A percentile compares a stretch with the other conserved stretches of the same genome.
These are phyloP conservation scores for Macroteleia sp. DNA, from an alignment of 2,888 invertebrate species.

Conservation along the genomic window DNA sequence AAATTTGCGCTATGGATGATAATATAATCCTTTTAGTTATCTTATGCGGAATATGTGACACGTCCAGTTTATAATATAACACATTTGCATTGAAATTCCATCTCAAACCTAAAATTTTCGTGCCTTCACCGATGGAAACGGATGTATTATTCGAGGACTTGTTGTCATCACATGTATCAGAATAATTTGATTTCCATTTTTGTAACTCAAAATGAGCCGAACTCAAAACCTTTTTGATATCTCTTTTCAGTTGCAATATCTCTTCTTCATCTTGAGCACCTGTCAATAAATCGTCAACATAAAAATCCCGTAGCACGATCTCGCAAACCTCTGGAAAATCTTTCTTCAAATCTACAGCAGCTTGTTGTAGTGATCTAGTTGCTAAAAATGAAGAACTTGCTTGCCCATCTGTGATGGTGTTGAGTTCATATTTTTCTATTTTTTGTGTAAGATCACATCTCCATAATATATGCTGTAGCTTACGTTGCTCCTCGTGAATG, in stretches of 20 bases:
- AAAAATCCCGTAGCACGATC: not conserved
- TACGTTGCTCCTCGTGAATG: slow-evolving; percentile 52
- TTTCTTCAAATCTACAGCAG: slow-evolving; percentile 21
- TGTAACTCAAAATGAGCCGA: not conserved
- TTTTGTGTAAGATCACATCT: slow-evolving; percentile 26
- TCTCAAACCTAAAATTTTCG: not conserved
- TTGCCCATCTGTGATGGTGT: slow-evolving; percentile 50
- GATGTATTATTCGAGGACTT: not conserved
- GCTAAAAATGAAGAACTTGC: slow-evolving; percentile 67
- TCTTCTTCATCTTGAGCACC: not conserved
- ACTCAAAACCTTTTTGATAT: not conserved
- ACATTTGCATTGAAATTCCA: no score
- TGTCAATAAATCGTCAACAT: not conserved
- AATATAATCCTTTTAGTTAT: no score
- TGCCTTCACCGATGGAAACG: not conserved
- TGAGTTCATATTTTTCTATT: slow-evolving; percentile 50
- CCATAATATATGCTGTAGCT: slow-evolving; percentile 73
- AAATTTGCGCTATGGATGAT: no score
- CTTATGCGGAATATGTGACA: no score
- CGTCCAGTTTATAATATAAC: no score
- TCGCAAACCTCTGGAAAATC: not conserved
- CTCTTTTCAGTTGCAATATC: not conserved
- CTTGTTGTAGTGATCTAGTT: slow-evolving; percentile 48
- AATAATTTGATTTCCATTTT: slow-evolving; percentile 1
- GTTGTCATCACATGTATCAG: not conserved